These are phyloP conservation scores for Syngnathus acus DNA, from an alignment of 2,797 vertebrate species.

Conservation along the genomic window DNA sequence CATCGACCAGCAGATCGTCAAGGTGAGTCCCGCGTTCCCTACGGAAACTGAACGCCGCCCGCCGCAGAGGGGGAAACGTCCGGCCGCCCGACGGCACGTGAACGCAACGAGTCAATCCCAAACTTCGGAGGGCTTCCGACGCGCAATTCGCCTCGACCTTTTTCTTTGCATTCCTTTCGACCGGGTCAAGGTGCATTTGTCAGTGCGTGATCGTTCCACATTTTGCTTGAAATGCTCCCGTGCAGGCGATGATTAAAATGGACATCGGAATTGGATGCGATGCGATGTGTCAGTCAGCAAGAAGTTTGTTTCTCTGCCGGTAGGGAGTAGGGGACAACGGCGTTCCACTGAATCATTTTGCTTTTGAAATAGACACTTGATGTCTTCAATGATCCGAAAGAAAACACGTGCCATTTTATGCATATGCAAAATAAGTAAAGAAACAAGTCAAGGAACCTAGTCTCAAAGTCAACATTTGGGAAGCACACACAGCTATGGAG, in stretches of 20 bases:
- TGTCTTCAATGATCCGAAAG: not conserved
- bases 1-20: constrained; percentile 67
- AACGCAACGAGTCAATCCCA: not conserved
- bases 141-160: not conserved
- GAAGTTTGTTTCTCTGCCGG: too few relatives aligned
- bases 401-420: not conserved
- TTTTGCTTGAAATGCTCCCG: not conserved
- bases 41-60: not conserved
- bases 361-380: too few relatives aligned
- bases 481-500: too few relatives aligned
- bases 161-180: not conserved
- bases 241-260: not conserved
- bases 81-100: not conserved
- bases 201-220: not conserved
- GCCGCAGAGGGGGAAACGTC: not conserved
- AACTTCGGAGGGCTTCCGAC: too few relatives aligned
- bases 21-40: constrained; percentile 53
- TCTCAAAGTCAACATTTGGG: too few relatives aligned
- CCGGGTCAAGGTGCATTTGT: not conserved
- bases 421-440: too few relatives aligned
- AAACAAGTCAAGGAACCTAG: too few relatives aligned
- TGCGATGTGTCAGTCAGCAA: too few relatives aligned
- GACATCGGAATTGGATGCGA: too few relatives aligned
- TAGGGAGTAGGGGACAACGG: too few relatives aligned
- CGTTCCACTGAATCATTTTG: too few relatives aligned